phyloP scores from a whole-genome alignment of 2,888 invertebrate genomes.

The Cabera pusaria region DNA sequence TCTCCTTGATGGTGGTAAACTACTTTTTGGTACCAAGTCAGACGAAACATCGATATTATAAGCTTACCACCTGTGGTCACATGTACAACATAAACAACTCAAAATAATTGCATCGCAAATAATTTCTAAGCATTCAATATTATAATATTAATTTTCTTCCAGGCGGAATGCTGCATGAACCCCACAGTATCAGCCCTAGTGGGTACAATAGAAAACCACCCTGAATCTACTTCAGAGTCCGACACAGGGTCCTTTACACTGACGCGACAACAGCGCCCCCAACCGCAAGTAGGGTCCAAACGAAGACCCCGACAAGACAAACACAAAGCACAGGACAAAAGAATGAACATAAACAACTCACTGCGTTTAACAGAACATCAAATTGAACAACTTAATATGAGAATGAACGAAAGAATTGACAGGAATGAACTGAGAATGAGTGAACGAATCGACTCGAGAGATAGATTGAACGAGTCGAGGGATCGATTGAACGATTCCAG shows the following conservation, averaged over 20 bases:
- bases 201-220: constrained; percentile 77
- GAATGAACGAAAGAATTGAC: constrained; percentile 42
- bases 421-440: constrained; percentile 20
- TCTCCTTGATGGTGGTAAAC: no score
- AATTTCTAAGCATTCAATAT: no score
- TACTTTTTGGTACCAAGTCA: no score
- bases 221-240: constrained; percentile 75
- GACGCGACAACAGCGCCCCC: constrained; percentile 70
- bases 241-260: constrained; percentile 75
- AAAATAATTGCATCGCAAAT: no score
- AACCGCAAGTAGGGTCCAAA: constrained; percentile 71
- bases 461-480: constrained; percentile 31
- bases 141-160: constrained; percentile 27
- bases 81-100: no score
- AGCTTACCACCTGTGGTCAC: no score
- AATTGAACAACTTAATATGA: constrained; percentile 49
- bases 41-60: no score
- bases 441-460: constrained; percentile 28
- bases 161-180: constrained; percentile 78
- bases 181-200: constrained; percentile 72
- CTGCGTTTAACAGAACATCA: constrained; percentile 45
- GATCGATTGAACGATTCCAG: constrained; percentile 38
- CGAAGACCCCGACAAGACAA: constrained; percentile 65
- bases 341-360: constrained; percentile 42
- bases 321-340: constrained; percentile 62